These are phyloP conservation scores for Sebastes trivittatus DNA, from an alignment of 2,797 vertebrate species.

Conservation along the genomic window DNA sequence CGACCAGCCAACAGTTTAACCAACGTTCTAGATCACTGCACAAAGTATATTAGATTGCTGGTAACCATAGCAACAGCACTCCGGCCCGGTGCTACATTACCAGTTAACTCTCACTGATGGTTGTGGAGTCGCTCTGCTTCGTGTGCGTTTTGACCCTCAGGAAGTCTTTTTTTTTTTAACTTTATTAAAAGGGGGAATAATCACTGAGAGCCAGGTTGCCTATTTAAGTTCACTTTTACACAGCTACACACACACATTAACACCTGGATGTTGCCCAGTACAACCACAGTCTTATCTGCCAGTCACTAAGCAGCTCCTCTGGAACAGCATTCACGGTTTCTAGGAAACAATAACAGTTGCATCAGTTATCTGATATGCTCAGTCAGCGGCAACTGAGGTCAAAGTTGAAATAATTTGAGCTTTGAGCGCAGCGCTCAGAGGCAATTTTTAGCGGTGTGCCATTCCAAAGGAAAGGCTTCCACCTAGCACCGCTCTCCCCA, in stretches of 20 bases:
- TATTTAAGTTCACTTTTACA: neutral
- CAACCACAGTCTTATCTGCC: neutral
- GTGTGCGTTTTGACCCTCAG: neutral
- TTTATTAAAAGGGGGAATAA: neutral
- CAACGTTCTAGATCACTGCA: neutral
- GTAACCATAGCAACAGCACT: conserved; percentile 40
- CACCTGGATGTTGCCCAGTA: neutral
- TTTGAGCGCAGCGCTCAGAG: too few relatives aligned
- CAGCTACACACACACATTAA: neutral
- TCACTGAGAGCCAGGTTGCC: neutral
- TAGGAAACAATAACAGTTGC: too few relatives aligned
- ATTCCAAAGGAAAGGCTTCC: too few relatives aligned
- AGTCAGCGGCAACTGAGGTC: too few relatives aligned
- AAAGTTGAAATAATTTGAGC: too few relatives aligned
- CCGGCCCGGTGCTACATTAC: neutral
- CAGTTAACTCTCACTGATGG: neutral
- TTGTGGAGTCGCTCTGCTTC: neutral
- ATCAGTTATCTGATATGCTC: too few relatives aligned
- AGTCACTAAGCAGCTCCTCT: neutral
- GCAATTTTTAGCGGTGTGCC: too few relatives aligned
- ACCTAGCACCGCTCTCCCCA: too few relatives aligned
- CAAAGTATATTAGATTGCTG: conserved; percentile 8
- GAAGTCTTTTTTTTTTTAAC: neutral
- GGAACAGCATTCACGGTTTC: neutral
- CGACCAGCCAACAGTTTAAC: neutral